Percentiles rank a stretch among this genome's conserved stretches.
Conservation (phyloP, 2,113 vertebrate species). For the Solea senegalensis region DNA sequence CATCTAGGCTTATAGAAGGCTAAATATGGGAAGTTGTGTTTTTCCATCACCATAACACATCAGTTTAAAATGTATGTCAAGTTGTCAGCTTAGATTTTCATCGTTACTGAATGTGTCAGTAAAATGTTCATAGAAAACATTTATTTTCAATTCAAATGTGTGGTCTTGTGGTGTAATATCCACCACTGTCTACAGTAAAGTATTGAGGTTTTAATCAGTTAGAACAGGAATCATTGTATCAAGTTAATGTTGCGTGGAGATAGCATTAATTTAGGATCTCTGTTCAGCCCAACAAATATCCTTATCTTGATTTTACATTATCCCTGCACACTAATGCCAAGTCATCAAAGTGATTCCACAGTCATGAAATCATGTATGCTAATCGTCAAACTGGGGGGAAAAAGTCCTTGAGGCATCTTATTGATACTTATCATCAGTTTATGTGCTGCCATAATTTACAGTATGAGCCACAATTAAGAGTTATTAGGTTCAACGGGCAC, state of each 20-base stretch:
- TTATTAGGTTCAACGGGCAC: constrained; percentile 62
- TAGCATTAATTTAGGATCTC: neutral
- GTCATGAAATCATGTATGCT: constrained; percentile 28
- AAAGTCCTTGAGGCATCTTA: constrained; percentile 32
- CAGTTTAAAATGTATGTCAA: too few relatives aligned
- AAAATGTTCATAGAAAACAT: too few relatives aligned
- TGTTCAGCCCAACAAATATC: neutral
- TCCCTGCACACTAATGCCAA: neutral
- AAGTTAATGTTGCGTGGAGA: neutral
- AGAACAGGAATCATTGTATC: too few relatives aligned
- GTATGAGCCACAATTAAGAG: constrained; percentile 44
- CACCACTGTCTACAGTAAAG: too few relatives aligned
- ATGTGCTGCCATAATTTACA: constrained; percentile 46
- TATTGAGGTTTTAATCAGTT: too few relatives aligned
- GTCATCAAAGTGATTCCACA: neutral
- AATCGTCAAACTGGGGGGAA: constrained; percentile 23
- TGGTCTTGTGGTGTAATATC: too few relatives aligned
- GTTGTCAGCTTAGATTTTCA: too few relatives aligned
- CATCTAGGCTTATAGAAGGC: too few relatives aligned
- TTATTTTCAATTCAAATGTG: too few relatives aligned
- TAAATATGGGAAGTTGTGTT: too few relatives aligned
- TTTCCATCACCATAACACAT: too few relatives aligned
- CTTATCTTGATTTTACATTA: neutral
- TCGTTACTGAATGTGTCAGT: too few relatives aligned
- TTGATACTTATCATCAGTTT: constrained; percentile 48